phyloP scores from a whole-genome alignment of 2,113 vertebrate genomes.

The Ammodramus savannarum region DNA sequence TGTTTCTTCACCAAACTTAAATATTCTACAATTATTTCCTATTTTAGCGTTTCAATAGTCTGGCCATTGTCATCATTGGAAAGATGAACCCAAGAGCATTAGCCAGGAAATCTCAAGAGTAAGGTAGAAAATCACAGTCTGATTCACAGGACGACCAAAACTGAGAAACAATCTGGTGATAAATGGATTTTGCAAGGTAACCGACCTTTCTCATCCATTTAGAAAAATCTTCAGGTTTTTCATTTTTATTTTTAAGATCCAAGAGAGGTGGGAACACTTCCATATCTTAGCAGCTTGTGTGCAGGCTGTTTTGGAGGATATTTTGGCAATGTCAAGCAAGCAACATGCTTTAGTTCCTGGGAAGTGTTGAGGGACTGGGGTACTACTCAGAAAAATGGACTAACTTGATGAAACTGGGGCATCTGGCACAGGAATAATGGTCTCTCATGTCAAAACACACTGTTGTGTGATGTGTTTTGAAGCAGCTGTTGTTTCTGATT shows the following conservation, averaged over 20 bases:
- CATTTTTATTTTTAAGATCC: constrained; percentile 22
- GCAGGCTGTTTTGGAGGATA: constrained; percentile 36
- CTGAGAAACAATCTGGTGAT: neutral
- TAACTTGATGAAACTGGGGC: constrained; percentile 18
- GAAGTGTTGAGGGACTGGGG: constrained; percentile 27
- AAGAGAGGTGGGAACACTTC: constrained; percentile 30
- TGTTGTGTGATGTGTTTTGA: neutral
- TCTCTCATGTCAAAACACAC: constrained; percentile 35
- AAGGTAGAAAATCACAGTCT: neutral
- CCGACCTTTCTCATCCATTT: neutral
- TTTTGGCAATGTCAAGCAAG: constrained; percentile 47
- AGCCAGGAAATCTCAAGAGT: neutral
- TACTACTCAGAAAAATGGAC: constrained; percentile 2
- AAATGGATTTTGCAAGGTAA: constrained; percentile 15
- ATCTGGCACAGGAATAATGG: constrained; percentile 22
- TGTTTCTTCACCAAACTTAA: neutral
- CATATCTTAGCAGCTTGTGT: constrained; percentile 51
- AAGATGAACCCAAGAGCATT: neutral
- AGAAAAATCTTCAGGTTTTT: constrained; percentile 9
- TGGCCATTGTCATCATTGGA: neutral
- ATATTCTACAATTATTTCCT: neutral
- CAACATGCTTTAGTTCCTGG: neutral
- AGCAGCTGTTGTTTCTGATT: constrained; percentile 34
- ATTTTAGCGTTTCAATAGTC: neutral
- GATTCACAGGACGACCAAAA: neutral